Conservation (phyloP, 64 coral and sea anemone species). For the Platygyra sinensis region DNA sequence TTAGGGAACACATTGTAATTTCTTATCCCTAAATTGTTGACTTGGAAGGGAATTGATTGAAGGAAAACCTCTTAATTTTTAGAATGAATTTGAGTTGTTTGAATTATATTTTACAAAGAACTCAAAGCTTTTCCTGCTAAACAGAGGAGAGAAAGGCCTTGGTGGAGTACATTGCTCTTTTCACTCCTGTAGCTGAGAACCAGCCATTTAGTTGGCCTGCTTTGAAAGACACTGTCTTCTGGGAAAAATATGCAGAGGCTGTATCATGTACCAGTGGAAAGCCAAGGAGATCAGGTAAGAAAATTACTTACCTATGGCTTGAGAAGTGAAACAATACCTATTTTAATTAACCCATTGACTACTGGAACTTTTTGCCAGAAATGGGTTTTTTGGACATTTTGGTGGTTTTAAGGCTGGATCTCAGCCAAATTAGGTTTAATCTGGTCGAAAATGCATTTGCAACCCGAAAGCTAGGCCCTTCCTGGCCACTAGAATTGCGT, state of each 20-base stretch:
- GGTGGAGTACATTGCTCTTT: constrained; percentile 44
- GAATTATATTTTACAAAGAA: too few species aligned
- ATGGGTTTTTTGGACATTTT: too few species aligned
- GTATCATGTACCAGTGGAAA: constrained; percentile 37
- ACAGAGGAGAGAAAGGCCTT: constrained; percentile 21
- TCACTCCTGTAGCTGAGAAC: not conserved
- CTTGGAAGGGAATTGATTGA: not conserved
- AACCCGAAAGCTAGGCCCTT: too few species aligned
- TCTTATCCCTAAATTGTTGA: not conserved
- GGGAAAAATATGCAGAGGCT: constrained; percentile 60
- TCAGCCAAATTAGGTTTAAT: too few species aligned
- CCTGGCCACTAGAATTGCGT: too few species aligned
- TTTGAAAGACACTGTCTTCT: constrained; percentile 35
- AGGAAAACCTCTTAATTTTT: too few species aligned
- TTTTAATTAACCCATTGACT: too few species aligned
- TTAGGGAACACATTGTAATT: not conserved
- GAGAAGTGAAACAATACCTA: not conserved
- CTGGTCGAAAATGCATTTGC: too few species aligned
- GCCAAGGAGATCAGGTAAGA: constrained; percentile 23
- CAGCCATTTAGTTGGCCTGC: constrained; percentile 29
- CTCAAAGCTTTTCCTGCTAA: too few species aligned
- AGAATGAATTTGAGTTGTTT: too few species aligned
- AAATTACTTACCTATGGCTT: not conserved
- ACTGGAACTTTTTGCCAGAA: too few species aligned
- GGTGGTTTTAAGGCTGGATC: too few species aligned